Evolutionary conservation across 2,888 invertebrate genomes (phyloP), one percentile per base, ranked within the genome.

Genomic region (Selenia dentaria): DNA sequence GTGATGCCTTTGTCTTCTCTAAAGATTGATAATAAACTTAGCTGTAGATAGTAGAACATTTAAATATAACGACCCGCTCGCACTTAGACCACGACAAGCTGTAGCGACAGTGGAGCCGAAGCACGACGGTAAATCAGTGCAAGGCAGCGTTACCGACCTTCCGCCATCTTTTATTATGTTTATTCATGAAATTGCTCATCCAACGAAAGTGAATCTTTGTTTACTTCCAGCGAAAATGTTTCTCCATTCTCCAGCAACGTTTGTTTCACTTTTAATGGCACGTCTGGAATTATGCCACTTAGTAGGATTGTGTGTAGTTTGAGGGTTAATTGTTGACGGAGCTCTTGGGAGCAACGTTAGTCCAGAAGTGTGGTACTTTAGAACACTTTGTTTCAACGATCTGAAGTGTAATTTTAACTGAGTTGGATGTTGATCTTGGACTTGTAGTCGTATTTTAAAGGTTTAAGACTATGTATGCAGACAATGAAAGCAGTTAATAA

Each of bases 171-270:
- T 73, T 75, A 77, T 80, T 79, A 86, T 88, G 87, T 88, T 87
- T 89, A 89, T 89, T 89, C 89, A 89, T 88, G 88, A 81, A 79
- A 85, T 82, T 80, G 83, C 81, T 79, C 83, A 78, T 80, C 82
- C 75, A 77, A 70, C 68, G 86, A 84, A 83, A 87, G 84, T 75
- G 85, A 85, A 81, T 81, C 82, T 85, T 81, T 84, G 82, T 84
- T 83, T 82, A 78, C 75, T 65, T 51, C 43, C 33, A 29, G 49
- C 55, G 49, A 48, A n/a, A 62, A 57, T 42, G 49, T 36, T 51
- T 39, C 50, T 57, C 46, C 49, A 41, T 51, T 54, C 53, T 53
- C 35, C n/a, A n/a, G 46, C 36, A 39, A 40, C 36, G 46, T 45
- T 34, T 53, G 41, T 48, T 48, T 27, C 32, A 29, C 37, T 48